These are phyloP conservation scores for Leptonema lineaticorne DNA, from an alignment of 1,140 invertebrate species.

Conservation along the genomic window DNA sequence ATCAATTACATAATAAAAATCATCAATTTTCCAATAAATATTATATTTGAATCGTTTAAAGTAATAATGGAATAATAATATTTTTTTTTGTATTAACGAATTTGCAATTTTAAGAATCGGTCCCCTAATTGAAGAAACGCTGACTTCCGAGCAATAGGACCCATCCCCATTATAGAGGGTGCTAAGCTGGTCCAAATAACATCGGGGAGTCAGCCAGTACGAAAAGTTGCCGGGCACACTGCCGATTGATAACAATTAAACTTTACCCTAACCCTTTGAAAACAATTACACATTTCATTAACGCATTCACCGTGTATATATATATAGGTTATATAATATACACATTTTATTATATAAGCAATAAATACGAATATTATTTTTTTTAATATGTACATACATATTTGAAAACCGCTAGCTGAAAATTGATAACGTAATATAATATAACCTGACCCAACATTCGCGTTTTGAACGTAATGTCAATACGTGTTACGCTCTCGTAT, in stretches of 20 bases:
- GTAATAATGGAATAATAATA: too few species aligned
- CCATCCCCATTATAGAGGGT: slow-evolving; percentile 30
- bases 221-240: slow-evolving; percentile 26
- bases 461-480: not conserved
- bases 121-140: not conserved
- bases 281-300: slow-evolving; percentile 33
- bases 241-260: slow-evolving; percentile 32
- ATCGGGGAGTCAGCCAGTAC: slow-evolving; percentile 28
- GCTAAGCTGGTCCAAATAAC: slow-evolving; percentile 32
- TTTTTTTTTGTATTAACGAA: too few species aligned
- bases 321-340: too few species aligned
- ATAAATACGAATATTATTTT: not conserved
- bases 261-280: slow-evolving; percentile 27
- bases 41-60: too few species aligned
- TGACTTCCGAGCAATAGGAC: slow-evolving; percentile 1
- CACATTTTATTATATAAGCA: not conserved
- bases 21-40: too few species aligned
- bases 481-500: not conserved
- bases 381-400: not conserved
- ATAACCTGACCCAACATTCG: not conserved
- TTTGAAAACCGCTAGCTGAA: not conserved
- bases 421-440: not conserved
- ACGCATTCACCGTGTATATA: slow-evolving; percentile 21
- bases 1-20: too few species aligned
- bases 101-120: not conserved